Percentiles rank a stretch among this genome's conserved stretches.
Conservation (phyloP, 2,888 invertebrate genomes). For the Nephrocerus scutellatus region DNA sequence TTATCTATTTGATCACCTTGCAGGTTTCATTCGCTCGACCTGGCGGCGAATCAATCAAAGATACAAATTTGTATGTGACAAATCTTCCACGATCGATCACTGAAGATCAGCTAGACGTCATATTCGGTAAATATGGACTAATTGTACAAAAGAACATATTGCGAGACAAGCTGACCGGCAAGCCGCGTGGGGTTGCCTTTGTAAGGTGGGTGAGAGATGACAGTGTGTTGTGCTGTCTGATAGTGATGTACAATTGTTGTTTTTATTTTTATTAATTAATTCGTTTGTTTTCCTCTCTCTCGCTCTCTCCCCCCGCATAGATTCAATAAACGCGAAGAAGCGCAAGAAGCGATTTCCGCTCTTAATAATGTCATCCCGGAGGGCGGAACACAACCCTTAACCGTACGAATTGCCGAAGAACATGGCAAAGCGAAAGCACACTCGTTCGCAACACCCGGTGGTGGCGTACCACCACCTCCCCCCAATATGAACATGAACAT, state of each 20-base stretch:
- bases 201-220: conserved; percentile 58
- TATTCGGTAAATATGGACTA: conserved; percentile 82
- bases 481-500: conserved; percentile 26
- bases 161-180: conserved; percentile 79
- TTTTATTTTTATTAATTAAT: background rate
- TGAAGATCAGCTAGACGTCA: conserved; percentile 73
- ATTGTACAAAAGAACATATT: conserved; percentile 90
- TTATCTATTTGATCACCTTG: too few species aligned
- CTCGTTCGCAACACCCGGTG: conserved; percentile 37
- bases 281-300: background rate
- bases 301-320: conserved; percentile 46
- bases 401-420: conserved; percentile 56
- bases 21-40: conserved; percentile 86
- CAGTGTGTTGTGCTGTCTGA: background rate
- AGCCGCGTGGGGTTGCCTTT: conserved; percentile 87
- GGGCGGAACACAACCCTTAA: conserved; percentile 74
- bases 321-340: conserved; percentile 81
- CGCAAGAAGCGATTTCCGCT: conserved; percentile 79
- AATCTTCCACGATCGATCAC: conserved; percentile 82
- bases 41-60: conserved; percentile 85
- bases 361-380: conserved; percentile 79
- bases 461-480: conserved; percentile 31
- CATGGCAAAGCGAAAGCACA: conserved; percentile 48
- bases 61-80: conserved; percentile 89
- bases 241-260: background rate